These are phyloP conservation scores for Philereme transversata DNA, from an alignment of 2,888 invertebrate genomes.

Conservation along the genomic window DNA sequence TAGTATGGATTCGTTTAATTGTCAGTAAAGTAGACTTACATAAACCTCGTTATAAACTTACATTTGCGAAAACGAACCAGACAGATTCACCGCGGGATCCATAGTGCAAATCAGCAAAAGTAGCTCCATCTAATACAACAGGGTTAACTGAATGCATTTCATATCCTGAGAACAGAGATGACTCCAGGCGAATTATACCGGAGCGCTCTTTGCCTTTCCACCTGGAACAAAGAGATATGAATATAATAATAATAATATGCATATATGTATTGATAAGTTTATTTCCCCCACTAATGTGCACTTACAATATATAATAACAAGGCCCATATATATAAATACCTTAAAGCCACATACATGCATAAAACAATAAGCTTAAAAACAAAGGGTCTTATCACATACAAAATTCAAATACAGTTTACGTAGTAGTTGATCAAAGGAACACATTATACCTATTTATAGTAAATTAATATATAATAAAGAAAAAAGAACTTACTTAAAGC, in stretches of 20 bases:
- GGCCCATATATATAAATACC: background rate
- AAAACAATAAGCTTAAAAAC: no score
- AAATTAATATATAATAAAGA: no score
- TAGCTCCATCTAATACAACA: conserved; percentile 81
- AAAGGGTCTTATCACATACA: no score
- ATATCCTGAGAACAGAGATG: conserved; percentile 86
- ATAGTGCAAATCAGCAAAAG: conserved; percentile 84
- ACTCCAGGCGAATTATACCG: conserved; percentile 85
- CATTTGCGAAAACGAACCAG: conserved; percentile 87
- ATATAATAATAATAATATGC: background rate
- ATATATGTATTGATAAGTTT: no score
- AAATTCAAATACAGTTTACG: no score
- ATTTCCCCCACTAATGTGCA: background rate
- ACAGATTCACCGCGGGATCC: conserved; percentile 85
- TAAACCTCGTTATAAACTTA: conserved; percentile 59
- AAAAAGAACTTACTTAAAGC: conserved; percentile 79
- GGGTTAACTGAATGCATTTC: conserved; percentile 83
- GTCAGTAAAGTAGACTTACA: background rate
- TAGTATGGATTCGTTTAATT: background rate
- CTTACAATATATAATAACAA: background rate
- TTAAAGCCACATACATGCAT: no score
- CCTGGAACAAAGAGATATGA: conserved; percentile 55
- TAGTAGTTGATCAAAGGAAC: no score
- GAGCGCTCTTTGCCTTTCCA: conserved; percentile 86
- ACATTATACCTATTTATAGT: no score